Evolutionary conservation across 2,888 invertebrate genomes (phyloP), one percentile per base, ranked within the genome.

Genomic region (Balanococcus diminutus): DNA sequence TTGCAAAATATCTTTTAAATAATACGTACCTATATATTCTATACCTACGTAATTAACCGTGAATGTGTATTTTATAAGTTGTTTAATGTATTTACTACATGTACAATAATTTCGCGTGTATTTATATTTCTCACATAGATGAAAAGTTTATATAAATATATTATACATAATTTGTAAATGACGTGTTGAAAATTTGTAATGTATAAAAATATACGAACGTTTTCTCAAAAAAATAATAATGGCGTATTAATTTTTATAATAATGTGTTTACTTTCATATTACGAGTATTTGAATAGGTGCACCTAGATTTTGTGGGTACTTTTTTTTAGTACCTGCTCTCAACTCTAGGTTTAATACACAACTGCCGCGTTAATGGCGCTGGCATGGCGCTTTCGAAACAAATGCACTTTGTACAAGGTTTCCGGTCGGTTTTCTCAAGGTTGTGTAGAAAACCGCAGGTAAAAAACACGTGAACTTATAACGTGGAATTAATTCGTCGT

Each of bases 131-230:
- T 79, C 36, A 67, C 16, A 28, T 67, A 67, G 67, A 67, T 67
- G 67, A 28, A 67, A 67, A 28, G 28, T 28, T 61, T 25, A 83
- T 79, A 19, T 79, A 79, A 19, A 36, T 75, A 79, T 79, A 79
- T 79, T 72, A 72, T 31, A 31, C 72, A 32, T 31, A 31, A 31
- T 72, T 79, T 79, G 75, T 79, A 79, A 79, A 79, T 79, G 75
- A 79, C n/a, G 75, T 79, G 75, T 79, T 79, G 75, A 79, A 79
- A 79, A 79, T 79, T 79, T 79, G 75, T 79, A 79, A 32, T 56
- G 56, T 56, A 56, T 56, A 56, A 67, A n/a, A 72, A 79, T 79
- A 79, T 79, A 79, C 75, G 32, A 79, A 79, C 75, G 75, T 79
- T 79, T 79, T 79, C 36, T 79, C 75, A 79, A 79, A 67, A 56